Conservation (phyloP, 2,797 vertebrate genomes). For the Rhodeus uyekii region DNA sequence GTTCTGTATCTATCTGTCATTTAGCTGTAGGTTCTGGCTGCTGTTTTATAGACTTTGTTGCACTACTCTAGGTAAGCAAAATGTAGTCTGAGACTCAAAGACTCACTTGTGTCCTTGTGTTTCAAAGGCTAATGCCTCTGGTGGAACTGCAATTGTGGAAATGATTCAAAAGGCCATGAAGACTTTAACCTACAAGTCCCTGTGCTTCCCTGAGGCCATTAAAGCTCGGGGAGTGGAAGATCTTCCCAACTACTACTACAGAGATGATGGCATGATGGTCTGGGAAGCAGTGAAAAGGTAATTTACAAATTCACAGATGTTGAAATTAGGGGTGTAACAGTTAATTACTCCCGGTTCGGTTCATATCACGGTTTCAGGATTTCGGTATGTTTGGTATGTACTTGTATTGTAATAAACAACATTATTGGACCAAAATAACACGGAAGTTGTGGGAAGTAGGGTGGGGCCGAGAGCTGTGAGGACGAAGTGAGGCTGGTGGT, state of each 20-base stretch:
- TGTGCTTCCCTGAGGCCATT: constrained; percentile 90
- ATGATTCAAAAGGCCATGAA: constrained; percentile 86
- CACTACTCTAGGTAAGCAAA: background rate
- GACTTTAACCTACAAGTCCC: constrained; percentile 82
- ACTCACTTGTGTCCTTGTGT: background rate
- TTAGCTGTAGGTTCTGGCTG: background rate
- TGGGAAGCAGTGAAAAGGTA: constrained; percentile 89
- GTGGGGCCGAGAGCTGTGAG: too few relatives aligned
- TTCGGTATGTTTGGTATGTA: too few relatives aligned
- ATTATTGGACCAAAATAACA: too few relatives aligned
- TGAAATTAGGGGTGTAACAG: background rate
- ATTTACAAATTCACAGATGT: background rate
- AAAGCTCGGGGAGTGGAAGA: constrained; percentile 85
- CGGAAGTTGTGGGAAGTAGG: too few relatives aligned
- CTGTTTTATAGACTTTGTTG: background rate
- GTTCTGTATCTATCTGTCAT: too few relatives aligned
- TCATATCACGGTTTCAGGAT: too few relatives aligned
- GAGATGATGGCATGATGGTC: constrained; percentile 88
- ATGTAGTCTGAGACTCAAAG: background rate
- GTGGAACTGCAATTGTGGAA: constrained; percentile 91
- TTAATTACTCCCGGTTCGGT: too few relatives aligned
- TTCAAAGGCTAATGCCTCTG: constrained; percentile 88
- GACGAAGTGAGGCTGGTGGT: too few relatives aligned
- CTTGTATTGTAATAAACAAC: too few relatives aligned
- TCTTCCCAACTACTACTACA: constrained; percentile 91